phyloP scores from a whole-genome alignment of 1,140 invertebrate genomes.

The Dendroctonus valens region DNA sequence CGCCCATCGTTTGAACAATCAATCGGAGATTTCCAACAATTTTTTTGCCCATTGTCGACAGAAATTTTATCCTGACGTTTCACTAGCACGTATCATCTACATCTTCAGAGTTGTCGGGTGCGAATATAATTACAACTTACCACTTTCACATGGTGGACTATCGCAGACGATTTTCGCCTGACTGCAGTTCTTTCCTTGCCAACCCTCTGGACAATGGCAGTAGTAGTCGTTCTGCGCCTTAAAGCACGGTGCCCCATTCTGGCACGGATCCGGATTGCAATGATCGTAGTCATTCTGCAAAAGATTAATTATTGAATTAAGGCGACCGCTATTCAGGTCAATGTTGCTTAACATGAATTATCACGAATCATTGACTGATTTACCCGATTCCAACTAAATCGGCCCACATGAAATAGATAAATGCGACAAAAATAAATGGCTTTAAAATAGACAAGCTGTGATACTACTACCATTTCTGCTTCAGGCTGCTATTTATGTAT shows the following conservation, averaged over 20 bases:
- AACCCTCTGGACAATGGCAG: conserved; percentile 83
- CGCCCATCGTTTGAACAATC: too few species aligned
- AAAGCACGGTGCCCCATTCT: conserved; percentile 76
- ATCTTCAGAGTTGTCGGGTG: too few species aligned
- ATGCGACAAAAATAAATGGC: conserved; percentile 18
- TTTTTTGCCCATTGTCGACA: too few species aligned
- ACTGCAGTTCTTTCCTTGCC: conserved; percentile 89
- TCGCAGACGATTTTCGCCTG: conserved; percentile 61
- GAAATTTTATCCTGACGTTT: too few species aligned
- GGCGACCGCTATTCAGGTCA: not conserved
- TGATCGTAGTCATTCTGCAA: conserved; percentile 78
- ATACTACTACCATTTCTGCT: conserved; percentile 2
- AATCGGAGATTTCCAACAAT: too few species aligned
- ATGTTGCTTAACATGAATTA: conserved; percentile 1
- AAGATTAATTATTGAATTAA: conserved; percentile 22
- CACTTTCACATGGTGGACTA: conserved; percentile 58
- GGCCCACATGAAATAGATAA: conserved; percentile 2
- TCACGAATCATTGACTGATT: not conserved
- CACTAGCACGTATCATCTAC: too few species aligned
- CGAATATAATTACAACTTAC: conserved; percentile 39
- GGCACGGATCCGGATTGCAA: conserved; percentile 78
- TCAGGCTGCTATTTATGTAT: not conserved
- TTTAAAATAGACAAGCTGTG: not conserved
- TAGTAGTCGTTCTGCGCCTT: conserved; percentile 85
- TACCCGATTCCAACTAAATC: not conserved